Conservation (phyloP, 2,113 vertebrate genomes). For the Oreotragus oreotragus region DNA sequence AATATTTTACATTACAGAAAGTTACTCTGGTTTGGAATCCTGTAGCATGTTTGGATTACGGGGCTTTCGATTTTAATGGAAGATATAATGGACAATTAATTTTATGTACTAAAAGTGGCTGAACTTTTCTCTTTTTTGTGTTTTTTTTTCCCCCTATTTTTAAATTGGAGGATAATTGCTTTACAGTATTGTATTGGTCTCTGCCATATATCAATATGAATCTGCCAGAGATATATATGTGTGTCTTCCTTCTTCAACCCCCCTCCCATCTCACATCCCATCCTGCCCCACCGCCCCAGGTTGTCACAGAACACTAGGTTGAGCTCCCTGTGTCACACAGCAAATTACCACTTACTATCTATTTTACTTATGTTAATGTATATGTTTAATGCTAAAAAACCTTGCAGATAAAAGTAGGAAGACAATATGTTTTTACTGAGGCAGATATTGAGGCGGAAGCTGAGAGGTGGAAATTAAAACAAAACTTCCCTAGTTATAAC, state of each 20-base stretch:
- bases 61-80: constrained; percentile 44
- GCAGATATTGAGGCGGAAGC: neutral
- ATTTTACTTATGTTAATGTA: neutral
- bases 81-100: constrained; percentile 33
- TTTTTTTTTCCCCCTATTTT: neutral
- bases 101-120: constrained; percentile 37
- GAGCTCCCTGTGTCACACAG: neutral
- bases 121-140: neutral
- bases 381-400: neutral
- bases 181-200: neutral
- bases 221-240: neutral
- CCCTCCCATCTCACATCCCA: neutral
- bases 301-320: neutral
- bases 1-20: constrained; percentile 33
- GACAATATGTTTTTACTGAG: neutral
- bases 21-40: neutral
- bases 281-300: neutral
- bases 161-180: neutral
- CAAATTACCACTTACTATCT: neutral
- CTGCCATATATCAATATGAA: neutral
- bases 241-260: neutral
- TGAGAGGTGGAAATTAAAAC: neutral
- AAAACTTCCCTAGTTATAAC: neutral
- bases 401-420: neutral
- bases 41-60: neutral